Conservation (phyloP, 2,113 vertebrate species). For the Sinocyclocheilus anshuiensis region DNA sequence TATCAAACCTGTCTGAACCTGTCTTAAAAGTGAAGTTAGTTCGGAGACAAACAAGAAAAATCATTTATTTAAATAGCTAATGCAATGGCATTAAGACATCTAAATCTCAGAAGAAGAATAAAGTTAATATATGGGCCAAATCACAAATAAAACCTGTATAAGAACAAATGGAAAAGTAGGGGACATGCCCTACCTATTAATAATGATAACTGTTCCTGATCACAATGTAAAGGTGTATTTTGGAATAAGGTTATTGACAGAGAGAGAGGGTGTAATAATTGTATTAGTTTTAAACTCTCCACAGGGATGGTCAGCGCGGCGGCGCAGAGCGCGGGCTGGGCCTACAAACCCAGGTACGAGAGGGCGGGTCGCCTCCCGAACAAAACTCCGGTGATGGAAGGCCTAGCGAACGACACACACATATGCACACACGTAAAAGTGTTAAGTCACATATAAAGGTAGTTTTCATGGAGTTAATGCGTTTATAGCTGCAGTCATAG, state of each 20-base stretch:
- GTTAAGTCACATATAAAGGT: neutral
- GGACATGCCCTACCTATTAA: no score
- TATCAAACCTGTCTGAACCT: neutral
- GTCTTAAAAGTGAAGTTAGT: neutral
- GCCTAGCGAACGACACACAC: constrained; percentile 59
- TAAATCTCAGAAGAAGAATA: neutral
- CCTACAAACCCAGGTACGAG: constrained; percentile 92
- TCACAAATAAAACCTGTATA: neutral
- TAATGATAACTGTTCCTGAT: neutral
- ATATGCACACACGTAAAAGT: neutral
- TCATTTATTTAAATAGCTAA: neutral
- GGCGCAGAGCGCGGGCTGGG: constrained; percentile 85
- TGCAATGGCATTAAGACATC: neutral
- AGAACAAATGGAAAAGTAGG: neutral
- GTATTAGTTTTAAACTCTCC: neutral
- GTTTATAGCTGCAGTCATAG: neutral
- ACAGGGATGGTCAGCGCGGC: constrained; percentile 72
- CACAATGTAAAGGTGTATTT: neutral
- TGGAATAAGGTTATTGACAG: neutral
- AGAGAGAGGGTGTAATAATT: neutral
- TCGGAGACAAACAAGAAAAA: neutral
- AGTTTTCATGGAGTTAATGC: neutral
- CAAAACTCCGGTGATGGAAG: constrained; percentile 78
- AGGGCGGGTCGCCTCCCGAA: constrained; percentile 71
- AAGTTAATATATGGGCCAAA: neutral